These are phyloP conservation scores for Drosophila paramelanica DNA, from an alignment of 2,888 invertebrate genomes.

Conservation along the genomic window DNA sequence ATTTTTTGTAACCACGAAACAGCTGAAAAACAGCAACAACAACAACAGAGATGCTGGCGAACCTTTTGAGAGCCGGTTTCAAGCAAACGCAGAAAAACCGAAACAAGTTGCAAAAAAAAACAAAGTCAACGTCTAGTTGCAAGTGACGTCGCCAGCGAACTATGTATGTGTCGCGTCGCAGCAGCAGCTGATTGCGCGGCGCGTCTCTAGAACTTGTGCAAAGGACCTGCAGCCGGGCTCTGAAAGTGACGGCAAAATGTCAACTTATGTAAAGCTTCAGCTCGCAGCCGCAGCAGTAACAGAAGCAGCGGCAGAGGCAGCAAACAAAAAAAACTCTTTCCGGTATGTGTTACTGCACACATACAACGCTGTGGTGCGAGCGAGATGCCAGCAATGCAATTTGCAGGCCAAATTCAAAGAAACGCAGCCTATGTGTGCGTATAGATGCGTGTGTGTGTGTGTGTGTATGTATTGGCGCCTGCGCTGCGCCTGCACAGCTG, in stretches of 20 bases:
- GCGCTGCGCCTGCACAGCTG: constrained; percentile 57
- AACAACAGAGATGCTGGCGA: constrained; percentile 60
- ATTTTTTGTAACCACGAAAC: constrained; percentile 49
- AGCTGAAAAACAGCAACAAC: constrained; percentile 64
- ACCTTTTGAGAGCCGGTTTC: constrained; percentile 75
- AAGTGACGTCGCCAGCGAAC: constrained; percentile 47
- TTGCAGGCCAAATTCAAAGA: constrained; percentile 65
- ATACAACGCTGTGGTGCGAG: constrained; percentile 42
- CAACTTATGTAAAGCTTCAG: constrained; percentile 74
- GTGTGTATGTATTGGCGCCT: constrained; percentile 40
- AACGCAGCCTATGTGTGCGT: constrained; percentile 48
- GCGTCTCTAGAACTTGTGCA: constrained; percentile 69
- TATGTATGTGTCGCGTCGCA: constrained; percentile 13
- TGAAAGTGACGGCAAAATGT: constrained; percentile 63
- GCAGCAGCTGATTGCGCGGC: constrained; percentile 69
- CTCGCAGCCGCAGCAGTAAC: constrained; percentile 16
- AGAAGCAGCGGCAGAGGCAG: constrained; percentile 27
- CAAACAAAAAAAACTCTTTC: constrained; percentile 39
- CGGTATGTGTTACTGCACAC: constrained; percentile 50
- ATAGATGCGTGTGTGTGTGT: constrained; percentile 3
- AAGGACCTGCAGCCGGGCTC: constrained; percentile 77
- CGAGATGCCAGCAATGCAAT: constrained; percentile 75
- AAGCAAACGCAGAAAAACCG: constrained; percentile 47
- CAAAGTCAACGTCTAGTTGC: constrained; percentile 49
- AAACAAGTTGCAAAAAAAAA: constrained; percentile 55